Conservation (phyloP, 2,113 vertebrate genomes). For the Thalassarche chlororhynchos region DNA sequence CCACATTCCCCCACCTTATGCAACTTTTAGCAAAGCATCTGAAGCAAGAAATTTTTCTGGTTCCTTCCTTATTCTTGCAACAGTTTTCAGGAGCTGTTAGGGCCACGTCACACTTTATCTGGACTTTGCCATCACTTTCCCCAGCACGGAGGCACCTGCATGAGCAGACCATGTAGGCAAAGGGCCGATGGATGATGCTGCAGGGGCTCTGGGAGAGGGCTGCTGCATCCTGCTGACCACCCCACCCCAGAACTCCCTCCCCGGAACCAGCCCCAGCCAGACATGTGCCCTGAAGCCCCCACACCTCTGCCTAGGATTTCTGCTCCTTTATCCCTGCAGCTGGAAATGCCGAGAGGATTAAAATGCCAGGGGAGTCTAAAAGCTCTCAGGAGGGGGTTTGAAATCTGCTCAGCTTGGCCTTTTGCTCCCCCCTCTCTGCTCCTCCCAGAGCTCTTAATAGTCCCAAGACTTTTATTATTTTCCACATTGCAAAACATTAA, state of each 20-base stretch:
- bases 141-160: not conserved
- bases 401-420: conserved; percentile 9
- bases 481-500: conserved; percentile 36
- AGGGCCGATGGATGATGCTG: not conserved
- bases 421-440: not conserved
- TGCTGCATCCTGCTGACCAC: not conserved
- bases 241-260: not conserved
- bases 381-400: not conserved
- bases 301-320: not conserved
- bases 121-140: not conserved
- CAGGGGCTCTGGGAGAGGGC: not conserved
- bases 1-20: not conserved
- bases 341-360: not conserved
- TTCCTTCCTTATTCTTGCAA: conserved; percentile 30
- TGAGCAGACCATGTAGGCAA: not conserved
- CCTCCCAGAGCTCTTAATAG: not conserved
- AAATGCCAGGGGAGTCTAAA: not conserved
- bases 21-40: not conserved
- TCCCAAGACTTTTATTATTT: conserved; percentile 5
- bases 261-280: not conserved
- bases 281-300: not conserved
- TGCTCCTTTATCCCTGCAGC: not conserved
- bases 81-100: not conserved
- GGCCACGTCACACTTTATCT: not conserved
- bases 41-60: not conserved